Base-by-base conservation (phyloP, 2,797 vertebrate genomes). In the Mallotus villosus region DNA sequence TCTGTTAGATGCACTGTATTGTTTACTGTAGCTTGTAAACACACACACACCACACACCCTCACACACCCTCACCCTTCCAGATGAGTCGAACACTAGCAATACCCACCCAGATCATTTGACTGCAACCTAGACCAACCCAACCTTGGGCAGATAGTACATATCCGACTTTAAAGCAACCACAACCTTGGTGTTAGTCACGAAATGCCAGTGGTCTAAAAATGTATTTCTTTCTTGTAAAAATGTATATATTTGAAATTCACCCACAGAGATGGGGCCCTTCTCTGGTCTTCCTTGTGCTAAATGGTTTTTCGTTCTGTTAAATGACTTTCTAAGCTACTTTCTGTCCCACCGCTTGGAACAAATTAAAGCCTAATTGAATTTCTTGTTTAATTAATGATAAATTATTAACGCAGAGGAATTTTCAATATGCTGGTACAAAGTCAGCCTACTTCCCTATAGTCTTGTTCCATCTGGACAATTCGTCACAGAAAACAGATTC, bases 311-410 rank as follows among this genome's bases (percentile, higher is more conserved):
- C 74, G 63, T 78, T 78, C 71, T 74, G 70, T 81, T 62, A 67
- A 83, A 77, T 74, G 58, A 78, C 81, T 76, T 74, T 67, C 60
- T 62, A 2, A 46, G 63, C 60, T 76, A 25, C 79, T 71, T 61
- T 82, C 74, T 81, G 78, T 68, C 71, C 49, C 77, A 63, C 78
- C 73, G 67, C 69, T 82, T 81, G 75, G 74, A 88, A 75, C 75
- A 78, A 58, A 89, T 84, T 81, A 68, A 81, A 86, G 72, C 25
- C 69, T 78, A 81, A 85, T 81, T 84, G 60, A 82, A 84, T 82
- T 77, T 71, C 73, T 71, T 75, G 72, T 70, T 84, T 83, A 86
- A 87, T 83, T 80, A 80, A 7, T 21, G 75, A 59, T 83, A 79
- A 73, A 84, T 86, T 71, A 76, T 84, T 76, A 60, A 84, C 83